These are phyloP conservation scores for Clytia hemisphaerica DNA, from an alignment of 30 jellyfish, hydroid and myxozoan species.

Conservation along the genomic window DNA sequence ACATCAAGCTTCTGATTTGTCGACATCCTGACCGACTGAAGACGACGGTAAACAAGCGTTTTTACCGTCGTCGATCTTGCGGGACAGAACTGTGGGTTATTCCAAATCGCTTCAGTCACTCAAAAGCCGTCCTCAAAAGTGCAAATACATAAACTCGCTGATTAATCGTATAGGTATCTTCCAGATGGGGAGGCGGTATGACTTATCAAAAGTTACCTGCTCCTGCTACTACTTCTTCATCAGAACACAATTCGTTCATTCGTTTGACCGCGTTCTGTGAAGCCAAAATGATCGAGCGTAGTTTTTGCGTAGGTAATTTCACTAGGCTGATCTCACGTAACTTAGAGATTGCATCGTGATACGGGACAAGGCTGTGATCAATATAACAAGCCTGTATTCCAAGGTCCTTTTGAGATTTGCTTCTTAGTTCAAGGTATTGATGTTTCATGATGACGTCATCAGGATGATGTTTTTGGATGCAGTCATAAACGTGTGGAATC, in stretches of 20 bases:
- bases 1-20: background rate
- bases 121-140: too few species aligned
- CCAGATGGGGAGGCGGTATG: too few species aligned
- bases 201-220: conserved; percentile 46
- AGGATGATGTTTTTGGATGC: background rate
- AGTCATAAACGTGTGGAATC: conserved; percentile 45
- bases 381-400: conserved; percentile 32
- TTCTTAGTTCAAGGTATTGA: conserved; percentile 10
- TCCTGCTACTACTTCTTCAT: conserved; percentile 48
- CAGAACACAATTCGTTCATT: conserved; percentile 26
- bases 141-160: too few species aligned
- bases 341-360: conserved; percentile 44
- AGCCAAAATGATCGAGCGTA: conserved; percentile 40
- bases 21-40: too few species aligned
- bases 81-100: too few species aligned
- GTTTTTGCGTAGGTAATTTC: conserved; percentile 44
- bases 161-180: too few species aligned
- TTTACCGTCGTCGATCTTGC: too few species aligned
- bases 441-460: conserved; percentile 30
- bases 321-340: conserved; percentile 22
- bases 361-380: conserved; percentile 36
- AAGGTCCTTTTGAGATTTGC: conserved; percentile 15
- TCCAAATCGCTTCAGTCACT: too few species aligned
- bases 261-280: conserved; percentile 35
- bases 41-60: too few species aligned